These are phyloP conservation scores for Stenodera caucasica DNA, from an alignment of 2,888 invertebrate genomes.

Conservation along the genomic window DNA sequence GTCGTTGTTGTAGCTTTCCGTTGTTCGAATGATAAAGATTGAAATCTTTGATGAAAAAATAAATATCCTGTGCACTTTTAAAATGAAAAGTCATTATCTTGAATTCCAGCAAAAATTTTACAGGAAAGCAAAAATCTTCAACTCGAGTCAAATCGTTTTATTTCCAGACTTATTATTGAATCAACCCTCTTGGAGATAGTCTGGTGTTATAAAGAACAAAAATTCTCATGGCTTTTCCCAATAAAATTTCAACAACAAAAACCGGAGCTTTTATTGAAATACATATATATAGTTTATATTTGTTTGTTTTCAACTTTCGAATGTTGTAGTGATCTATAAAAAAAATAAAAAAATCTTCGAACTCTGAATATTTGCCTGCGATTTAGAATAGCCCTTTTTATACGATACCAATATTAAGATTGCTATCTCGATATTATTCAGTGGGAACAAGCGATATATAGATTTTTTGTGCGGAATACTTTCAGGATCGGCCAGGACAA, in stretches of 20 bases:
- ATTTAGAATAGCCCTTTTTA: neutral
- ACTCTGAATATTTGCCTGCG: neutral
- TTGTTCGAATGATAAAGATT: neutral
- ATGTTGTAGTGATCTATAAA: neutral
- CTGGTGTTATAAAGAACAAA: neutral
- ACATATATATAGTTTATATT: neutral
- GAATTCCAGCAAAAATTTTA: too few species aligned
- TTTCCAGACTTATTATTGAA: too few species aligned
- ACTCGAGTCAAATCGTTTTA: too few species aligned
- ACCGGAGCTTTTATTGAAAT: neutral
- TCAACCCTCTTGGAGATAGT: too few species aligned
- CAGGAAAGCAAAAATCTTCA: too few species aligned
- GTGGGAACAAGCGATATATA: slow-evolving; percentile 23
- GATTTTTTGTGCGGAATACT: slow-evolving; percentile 32
- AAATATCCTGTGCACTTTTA: neutral
- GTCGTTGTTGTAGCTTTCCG: neutral
- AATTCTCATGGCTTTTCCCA: neutral
- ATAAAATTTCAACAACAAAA: neutral
- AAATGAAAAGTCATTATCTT: neutral
- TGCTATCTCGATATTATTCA: slow-evolving; percentile 17
- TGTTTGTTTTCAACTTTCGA: neutral
- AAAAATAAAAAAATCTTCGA: neutral
- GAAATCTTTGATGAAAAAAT: neutral
- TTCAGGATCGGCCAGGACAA: slow-evolving; percentile 39
- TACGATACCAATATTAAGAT: slow-evolving; percentile 12